A percentile compares a stretch with the other conserved stretches of the same genome.
These are phyloP conservation scores for Proctacanthus coquilletti DNA, from an alignment of 1,140 invertebrate species.

Conservation along the genomic window DNA sequence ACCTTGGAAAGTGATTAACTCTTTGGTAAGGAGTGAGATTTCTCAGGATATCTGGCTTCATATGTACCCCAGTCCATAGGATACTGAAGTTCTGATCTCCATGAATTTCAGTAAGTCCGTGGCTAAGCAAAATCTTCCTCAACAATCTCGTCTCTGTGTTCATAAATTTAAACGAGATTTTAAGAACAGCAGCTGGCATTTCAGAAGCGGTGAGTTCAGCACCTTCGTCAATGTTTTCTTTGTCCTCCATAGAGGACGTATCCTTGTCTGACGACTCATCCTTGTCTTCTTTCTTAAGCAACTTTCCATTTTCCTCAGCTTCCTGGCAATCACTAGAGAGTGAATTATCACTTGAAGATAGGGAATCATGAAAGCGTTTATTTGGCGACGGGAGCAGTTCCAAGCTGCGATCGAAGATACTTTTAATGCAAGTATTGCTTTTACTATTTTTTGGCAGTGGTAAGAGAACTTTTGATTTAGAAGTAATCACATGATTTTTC, in stretches of 20 bases:
- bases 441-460: slow-evolving; percentile 3
- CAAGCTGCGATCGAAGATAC: neutral
- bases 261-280: neutral
- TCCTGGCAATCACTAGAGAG: slow-evolving; percentile 18
- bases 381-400: slow-evolving; percentile 2
- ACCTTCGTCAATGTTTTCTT: slow-evolving; percentile 17
- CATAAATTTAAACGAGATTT: slow-evolving; percentile 64
- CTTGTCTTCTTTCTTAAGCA: neutral
- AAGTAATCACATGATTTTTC: too few relatives aligned
- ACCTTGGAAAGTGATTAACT: slow-evolving; percentile 90
- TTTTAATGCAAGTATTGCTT: slow-evolving; percentile 1
- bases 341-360: slow-evolving; percentile 23
- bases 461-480: neutral
- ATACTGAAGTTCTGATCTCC: slow-evolving; percentile 63
- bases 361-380: slow-evolving; percentile 11
- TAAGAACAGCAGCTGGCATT: slow-evolving; percentile 54
- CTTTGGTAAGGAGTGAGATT: slow-evolving; percentile 69
- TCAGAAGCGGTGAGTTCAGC: slow-evolving; percentile 28
- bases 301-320: slow-evolving; percentile 11
- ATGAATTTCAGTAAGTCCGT: slow-evolving; percentile 51
- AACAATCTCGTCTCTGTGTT: slow-evolving; percentile 67
- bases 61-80: slow-evolving; percentile 80
- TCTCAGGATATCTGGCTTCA: slow-evolving; percentile 72
- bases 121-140: slow-evolving; percentile 52
- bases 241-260: slow-evolving; percentile 6